A percentile compares a stretch with the other conserved stretches of the same genome.
Conservation (phyloP, 2,113 vertebrate species). For the Triplophysa rosa region DNA sequence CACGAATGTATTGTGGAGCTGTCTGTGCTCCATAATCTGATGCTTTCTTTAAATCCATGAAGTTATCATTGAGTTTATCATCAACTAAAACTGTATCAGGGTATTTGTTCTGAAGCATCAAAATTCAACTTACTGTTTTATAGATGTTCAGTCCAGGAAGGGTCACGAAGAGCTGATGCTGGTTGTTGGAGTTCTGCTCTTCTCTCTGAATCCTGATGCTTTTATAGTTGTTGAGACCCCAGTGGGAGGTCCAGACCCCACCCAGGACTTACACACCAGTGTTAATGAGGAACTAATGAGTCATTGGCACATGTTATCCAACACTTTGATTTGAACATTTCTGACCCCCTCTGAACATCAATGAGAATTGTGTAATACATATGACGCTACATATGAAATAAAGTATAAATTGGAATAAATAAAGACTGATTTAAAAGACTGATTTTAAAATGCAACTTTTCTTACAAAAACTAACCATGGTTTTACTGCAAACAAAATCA, state of each 20-base stretch:
- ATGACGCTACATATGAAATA: background rate
- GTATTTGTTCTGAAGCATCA: background rate
- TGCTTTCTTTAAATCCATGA: background rate
- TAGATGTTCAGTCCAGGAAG: conserved; percentile 2
- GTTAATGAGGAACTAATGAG: conserved; percentile 36
- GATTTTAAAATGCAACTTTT: too few relatives aligned
- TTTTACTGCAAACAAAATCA: too few relatives aligned
- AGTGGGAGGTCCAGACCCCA: conserved; percentile 28
- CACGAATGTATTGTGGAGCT: background rate
- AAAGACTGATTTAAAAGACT: too few relatives aligned
- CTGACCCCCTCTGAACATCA: too few relatives aligned
- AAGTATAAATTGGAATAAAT: background rate
- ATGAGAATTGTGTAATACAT: too few relatives aligned
- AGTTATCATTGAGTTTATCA: background rate
- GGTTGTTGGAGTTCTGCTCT: background rate
- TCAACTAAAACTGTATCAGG: background rate
- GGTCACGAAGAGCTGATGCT: background rate
- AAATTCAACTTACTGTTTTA: conserved; percentile 8
- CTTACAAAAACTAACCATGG: too few relatives aligned
- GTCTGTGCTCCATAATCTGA: conserved; percentile 1
- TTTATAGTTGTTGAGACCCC: conserved; percentile 21
- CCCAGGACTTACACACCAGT: conserved; percentile 28
- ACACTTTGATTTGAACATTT: background rate
- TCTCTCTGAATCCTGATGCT: conserved; percentile 3
- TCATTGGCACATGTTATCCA: background rate